A percentile compares a stretch with the other conserved stretches of the same genome.
Conservation (phyloP, 2,888 invertebrate species). For the Exephanes ischioxanthus region DNA sequence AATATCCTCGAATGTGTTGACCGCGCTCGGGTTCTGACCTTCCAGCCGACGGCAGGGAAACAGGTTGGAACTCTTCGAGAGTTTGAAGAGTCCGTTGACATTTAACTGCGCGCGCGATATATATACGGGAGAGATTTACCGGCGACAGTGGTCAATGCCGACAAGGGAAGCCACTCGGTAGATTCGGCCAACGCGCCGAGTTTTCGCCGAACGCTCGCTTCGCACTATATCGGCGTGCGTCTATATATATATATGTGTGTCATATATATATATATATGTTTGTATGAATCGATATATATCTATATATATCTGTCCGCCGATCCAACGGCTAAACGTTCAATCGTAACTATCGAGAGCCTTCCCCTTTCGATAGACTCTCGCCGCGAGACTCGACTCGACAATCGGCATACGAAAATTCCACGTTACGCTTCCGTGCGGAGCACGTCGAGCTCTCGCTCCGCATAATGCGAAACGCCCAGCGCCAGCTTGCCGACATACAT, state of each 20-base stretch:
- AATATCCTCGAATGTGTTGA: neutral
- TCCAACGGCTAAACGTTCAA: neutral
- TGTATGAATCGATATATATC: neutral
- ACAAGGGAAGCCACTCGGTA: neutral
- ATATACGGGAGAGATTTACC: conserved; percentile 32
- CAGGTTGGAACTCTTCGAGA: conserved; percentile 57
- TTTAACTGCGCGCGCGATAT: conserved; percentile 41
- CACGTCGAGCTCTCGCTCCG: neutral
- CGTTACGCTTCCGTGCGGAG: conserved; percentile 25
- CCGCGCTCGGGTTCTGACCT: conserved; percentile 18
- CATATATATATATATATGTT: neutral
- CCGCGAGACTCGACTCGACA: conserved; percentile 6
- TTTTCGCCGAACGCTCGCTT: conserved; percentile 15
- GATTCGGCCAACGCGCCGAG: conserved; percentile 36
- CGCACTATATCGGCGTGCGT: neutral
- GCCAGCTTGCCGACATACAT: neutral
- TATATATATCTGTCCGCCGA: neutral
- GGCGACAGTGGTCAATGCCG: conserved; percentile 4
- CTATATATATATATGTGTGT: neutral
- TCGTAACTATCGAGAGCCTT: conserved; percentile 7
- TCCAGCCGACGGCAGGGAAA: conserved; percentile 36
- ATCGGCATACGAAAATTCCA: conserved; percentile 23
- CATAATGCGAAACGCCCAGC: conserved; percentile 39
- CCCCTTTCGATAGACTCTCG: conserved; percentile 10
- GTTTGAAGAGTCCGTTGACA: conserved; percentile 66